Percentiles rank a stretch among this genome's conserved stretches.
phyloP scores from a whole-genome alignment of 2,888 invertebrate genomes.

The Drosophila atripex region DNA sequence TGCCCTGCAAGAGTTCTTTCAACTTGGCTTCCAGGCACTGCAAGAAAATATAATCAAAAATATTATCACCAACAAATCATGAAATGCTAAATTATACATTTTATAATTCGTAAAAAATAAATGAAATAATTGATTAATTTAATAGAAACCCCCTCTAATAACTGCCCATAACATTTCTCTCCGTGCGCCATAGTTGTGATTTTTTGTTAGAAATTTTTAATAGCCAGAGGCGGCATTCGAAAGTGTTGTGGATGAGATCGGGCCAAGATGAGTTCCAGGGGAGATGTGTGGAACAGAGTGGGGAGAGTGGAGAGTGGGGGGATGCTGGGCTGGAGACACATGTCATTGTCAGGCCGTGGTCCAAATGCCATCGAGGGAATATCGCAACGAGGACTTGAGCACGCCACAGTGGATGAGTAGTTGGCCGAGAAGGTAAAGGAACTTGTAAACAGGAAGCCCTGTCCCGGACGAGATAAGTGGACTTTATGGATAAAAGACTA shows the following conservation, averaged over 20 bases:
- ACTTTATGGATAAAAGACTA: neutral
- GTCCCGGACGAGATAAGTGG: neutral
- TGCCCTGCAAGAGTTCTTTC: slow-evolving; percentile 67
- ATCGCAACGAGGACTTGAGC: slow-evolving; percentile 64
- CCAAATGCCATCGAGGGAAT: slow-evolving; percentile 62
- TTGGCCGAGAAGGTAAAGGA: neutral
- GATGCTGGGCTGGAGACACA: slow-evolving; percentile 25
- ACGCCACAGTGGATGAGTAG: slow-evolving; percentile 46
- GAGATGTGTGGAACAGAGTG: no score
- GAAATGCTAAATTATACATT: no score
- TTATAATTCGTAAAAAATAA: no score
- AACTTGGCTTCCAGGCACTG: slow-evolving; percentile 53
- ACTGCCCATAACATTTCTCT: neutral
- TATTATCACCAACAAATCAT: neutral
- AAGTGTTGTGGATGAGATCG: slow-evolving; percentile 39
- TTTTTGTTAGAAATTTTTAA: slow-evolving; percentile 20
- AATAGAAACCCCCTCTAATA: neutral
- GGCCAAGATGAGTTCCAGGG: neutral
- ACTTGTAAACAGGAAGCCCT: neutral
- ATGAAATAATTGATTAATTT: no score
- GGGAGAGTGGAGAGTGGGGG: no score
- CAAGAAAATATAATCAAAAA: neutral
- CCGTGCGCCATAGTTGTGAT: slow-evolving; percentile 28
- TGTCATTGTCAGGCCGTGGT: slow-evolving; percentile 40
- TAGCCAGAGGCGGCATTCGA: slow-evolving; percentile 41